Conservation (phyloP, 1,140 invertebrate genomes). For the Drosophila rufa region DNA sequence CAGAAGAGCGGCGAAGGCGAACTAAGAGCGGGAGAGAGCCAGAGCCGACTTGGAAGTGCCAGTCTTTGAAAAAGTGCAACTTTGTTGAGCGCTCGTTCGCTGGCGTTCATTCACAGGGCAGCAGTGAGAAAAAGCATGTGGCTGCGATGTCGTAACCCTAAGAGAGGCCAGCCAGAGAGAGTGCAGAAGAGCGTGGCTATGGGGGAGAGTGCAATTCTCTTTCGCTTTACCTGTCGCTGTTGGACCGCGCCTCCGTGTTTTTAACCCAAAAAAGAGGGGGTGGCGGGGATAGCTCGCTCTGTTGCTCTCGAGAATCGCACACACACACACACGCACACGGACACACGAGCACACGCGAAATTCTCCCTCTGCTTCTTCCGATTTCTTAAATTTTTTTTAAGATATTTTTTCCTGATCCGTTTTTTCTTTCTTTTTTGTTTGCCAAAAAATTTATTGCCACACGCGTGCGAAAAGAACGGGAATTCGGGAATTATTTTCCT, state of each 20-base stretch:
- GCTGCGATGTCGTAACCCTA: constrained; percentile 73
- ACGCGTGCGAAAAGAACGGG: constrained; percentile 67
- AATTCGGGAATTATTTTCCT: constrained; percentile 56
- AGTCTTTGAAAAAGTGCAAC: constrained; percentile 52
- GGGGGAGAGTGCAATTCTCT: constrained; percentile 14
- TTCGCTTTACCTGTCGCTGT: constrained; percentile 56
- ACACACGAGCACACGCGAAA: constrained; percentile 5
- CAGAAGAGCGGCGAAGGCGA: constrained; percentile 22
- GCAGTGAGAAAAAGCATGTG: constrained; percentile 56
- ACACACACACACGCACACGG: constrained; percentile 3
- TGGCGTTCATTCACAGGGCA: constrained; percentile 73
- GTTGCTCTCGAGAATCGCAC: constrained; percentile 47
- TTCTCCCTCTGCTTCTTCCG: constrained; percentile 27
- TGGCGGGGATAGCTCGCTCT: constrained; percentile 18
- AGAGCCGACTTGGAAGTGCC: constrained; percentile 20
- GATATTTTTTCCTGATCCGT: constrained; percentile 18
- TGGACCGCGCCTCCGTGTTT: constrained; percentile 74
- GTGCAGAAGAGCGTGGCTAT: neutral
- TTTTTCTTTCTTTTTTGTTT: constrained; percentile 35
- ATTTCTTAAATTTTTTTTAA: constrained; percentile 53
- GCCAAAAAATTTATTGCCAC: constrained; percentile 74
- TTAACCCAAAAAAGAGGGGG: constrained; percentile 25
- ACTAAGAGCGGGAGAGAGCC: constrained; percentile 24
- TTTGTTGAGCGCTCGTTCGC: constrained; percentile 41
- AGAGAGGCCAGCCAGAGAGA: constrained; percentile 22